Percentiles rank a stretch among this genome's conserved stretches.
Conservation (phyloP, 2,113 vertebrate species). For the Cynocephalus volans region DNA sequence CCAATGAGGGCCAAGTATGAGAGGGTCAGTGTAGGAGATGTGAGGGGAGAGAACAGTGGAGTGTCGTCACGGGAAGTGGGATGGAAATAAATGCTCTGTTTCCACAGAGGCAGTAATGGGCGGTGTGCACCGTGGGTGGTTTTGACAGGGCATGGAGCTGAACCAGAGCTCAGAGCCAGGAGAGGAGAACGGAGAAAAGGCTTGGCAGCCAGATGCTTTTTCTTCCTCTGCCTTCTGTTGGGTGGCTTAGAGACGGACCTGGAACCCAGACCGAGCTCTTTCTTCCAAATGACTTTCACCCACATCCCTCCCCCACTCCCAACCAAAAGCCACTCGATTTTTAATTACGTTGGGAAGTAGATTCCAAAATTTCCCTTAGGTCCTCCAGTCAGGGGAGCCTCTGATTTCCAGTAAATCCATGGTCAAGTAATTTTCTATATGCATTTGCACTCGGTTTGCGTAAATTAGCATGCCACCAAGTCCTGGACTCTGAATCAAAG, state of each 20-base stretch:
- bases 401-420: conserved; percentile 76
- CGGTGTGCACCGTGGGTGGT: accelerated
- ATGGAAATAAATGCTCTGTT: background rate
- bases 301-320: background rate
- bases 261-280: background rate
- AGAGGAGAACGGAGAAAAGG: background rate
- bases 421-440: conserved; percentile 40
- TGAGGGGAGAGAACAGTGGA: background rate
- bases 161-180: background rate
- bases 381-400: conserved; percentile 58
- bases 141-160: background rate
- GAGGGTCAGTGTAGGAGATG: background rate
- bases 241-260: background rate
- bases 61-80: background rate
- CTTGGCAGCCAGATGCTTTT: background rate
- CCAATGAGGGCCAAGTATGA: conserved; percentile 9
- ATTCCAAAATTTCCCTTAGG: conserved; percentile 73
- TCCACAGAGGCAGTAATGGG: background rate
- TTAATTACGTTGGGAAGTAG: conserved; percentile 74
- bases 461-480: conserved; percentile 62
- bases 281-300: conserved; percentile 44
- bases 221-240: conserved; percentile 25
- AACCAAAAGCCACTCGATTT: conserved; percentile 66
- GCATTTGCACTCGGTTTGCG: conserved; percentile 68
- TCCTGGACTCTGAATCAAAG: conserved; percentile 17